Base-by-base conservation (phyloP, 2,888 invertebrate species). In the Noctua fimbriata region DNA sequence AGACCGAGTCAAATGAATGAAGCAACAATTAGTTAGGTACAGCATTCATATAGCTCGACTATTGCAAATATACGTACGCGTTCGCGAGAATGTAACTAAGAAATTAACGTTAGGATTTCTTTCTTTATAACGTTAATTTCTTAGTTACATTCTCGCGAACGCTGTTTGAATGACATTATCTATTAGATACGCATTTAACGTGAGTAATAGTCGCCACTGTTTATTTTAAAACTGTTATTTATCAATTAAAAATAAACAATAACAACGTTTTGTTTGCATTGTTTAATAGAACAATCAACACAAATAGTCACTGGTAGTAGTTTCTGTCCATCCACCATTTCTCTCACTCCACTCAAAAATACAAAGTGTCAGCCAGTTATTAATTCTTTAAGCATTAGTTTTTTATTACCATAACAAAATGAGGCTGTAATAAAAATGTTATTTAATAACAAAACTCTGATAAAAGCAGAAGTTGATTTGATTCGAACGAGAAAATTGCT, bases 161-260 rank as follows among this genome's bases (percentile, higher is more conserved):
- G 60, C 32, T 55, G 73, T 82, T 86, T 52, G 41, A 65, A 65
- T 58, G 24, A 52, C 44, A 58, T 70, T 67, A 69, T 16, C 44
- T 66, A 28, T n/a, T 71, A 21, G 18, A 24, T 52, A 24, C 67
- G 70, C 36, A 77, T 55, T 55, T 83, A 74, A 72, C 52, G 73
- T 73, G 75, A 79, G 73, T 73, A 77, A 79, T 49, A n/a, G 21
- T 16, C 6, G 16, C 66, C 58, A 86, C 79, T 86, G 82, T 86
- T 87, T 81, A 66, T 76, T 71, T 28, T 67, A 24, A 36, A 76
- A 55, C 60, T 47, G 60, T 52, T 87, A 79, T 76, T 78, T 78
- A 73, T 75, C 69, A 85, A 82, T 87, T 85, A 73, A 78, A 87
- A 82, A 85, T 60, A 78, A 87, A 78, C 79, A 86, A 84, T 66